Base-by-base conservation (phyloP, 2,888 invertebrate species). In the Erebia epiphron region DNA sequence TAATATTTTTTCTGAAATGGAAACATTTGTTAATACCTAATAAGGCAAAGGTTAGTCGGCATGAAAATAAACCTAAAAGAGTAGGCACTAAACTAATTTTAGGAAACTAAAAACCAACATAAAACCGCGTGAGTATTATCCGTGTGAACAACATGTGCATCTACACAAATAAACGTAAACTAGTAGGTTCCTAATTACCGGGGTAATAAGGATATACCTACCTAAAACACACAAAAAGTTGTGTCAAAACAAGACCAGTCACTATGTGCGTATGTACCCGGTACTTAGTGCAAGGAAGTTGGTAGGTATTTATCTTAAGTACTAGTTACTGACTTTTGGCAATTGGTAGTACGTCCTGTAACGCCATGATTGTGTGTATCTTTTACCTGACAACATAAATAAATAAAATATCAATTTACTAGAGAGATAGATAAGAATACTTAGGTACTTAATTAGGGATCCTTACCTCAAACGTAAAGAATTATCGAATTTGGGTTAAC, bases 1-100 rank as follows among this genome's bases (percentile, higher is more conserved):
- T 84, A 67, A 81, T 79, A 54, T 81, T 79, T 80, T 82, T 86
- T 71, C 88, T 89, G 78, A 70, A 86, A 84, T 16, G 3, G 3
- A 54, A 54, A 54, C 2, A 54, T 3, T 10, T 54, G 1, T 16
- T 52, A 9, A 2, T 4, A 50, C 7, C n/a, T 52, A 52, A 52
- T 16, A 7, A 52, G 52, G 52, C 16, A 52, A 0, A 7, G 14
- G 50, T n/a, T 5, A 50, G 8, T 5, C 1, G 5, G 7, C 10
- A 49, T 13, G 49, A 14, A 49, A 14, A 14, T 14, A 52, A 14
- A 52, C n/a, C n/a, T 52, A 52, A 14, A 35, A 35, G 35, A 35
- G 11, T 43, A 43, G 11, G 43, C 2, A 43, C 43, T 11, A 46
- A 3, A 46, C 13, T 11, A 46, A 46, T 13, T 50, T 50, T 50